Conservation (phyloP, 2,888 invertebrate species). For the Pemphredon lugubris region DNA sequence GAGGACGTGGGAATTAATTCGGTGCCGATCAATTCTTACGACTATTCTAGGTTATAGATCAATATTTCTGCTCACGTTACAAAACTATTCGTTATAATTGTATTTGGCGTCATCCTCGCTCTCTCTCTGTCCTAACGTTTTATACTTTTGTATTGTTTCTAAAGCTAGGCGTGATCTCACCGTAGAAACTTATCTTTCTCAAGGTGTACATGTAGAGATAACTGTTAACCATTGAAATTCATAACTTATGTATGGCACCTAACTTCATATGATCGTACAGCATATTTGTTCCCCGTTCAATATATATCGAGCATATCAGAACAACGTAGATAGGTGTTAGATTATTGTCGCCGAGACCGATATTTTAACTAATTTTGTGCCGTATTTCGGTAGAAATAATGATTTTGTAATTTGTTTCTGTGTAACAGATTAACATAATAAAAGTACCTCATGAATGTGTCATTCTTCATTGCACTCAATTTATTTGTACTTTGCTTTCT, state of each 20-base stretch:
- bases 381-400: background rate
- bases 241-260: conserved; percentile 37
- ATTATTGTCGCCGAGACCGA: background rate
- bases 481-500: background rate
- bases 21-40: conserved; percentile 18
- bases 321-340: background rate
- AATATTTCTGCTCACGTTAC: conserved; percentile 70
- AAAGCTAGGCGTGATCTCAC: background rate
- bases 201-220: background rate
- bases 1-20: background rate
- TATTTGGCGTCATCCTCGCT: conserved; percentile 61
- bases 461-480: background rate
- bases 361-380: background rate
- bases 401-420: background rate
- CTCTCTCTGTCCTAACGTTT: conserved; percentile 19
- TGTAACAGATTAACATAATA: background rate
- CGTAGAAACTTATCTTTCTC: background rate
- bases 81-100: conserved; percentile 52
- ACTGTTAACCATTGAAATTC: conserved; percentile 24
- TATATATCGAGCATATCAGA: background rate
- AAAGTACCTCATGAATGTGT: background rate
- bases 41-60: conserved; percentile 79
- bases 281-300: conserved; percentile 35
- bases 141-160: background rate
- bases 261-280: conserved; percentile 8